These are phyloP conservation scores for Athetis lepigone DNA, from an alignment of 2,888 invertebrate genomes.

Conservation along the genomic window DNA sequence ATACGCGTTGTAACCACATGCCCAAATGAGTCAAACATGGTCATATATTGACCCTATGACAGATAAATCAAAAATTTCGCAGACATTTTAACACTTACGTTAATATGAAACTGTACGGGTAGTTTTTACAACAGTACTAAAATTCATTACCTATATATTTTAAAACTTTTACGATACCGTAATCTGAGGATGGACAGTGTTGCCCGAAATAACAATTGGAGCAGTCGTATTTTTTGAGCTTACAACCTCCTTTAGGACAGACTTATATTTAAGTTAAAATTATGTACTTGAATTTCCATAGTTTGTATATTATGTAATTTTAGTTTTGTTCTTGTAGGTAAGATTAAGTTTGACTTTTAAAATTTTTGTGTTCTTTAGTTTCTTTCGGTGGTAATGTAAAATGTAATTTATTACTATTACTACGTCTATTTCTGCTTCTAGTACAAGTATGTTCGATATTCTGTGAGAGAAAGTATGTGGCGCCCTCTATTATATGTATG, in stretches of 20 bases:
- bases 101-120: constrained; percentile 41
- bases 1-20: constrained; percentile 19
- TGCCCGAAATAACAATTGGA: constrained; percentile 30
- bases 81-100: constrained; percentile 60
- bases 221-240: not conserved
- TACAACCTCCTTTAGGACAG: not conserved
- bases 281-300: not conserved
- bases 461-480: too few relatives aligned
- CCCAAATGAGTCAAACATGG: constrained; percentile 19
- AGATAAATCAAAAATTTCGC: constrained; percentile 42
- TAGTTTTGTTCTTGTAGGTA: too few relatives aligned
- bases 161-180: constrained; percentile 48
- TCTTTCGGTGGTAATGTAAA: too few relatives aligned
- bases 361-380: too few relatives aligned
- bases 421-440: too few relatives aligned
- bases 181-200: constrained; percentile 39
- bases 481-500: too few relatives aligned
- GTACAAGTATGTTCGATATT: too few relatives aligned
- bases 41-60: constrained; percentile 49
- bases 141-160: constrained; percentile 54
- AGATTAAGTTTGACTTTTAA: too few relatives aligned
- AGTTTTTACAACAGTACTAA: constrained; percentile 55
- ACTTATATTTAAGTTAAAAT: not conserved
- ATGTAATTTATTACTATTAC: too few relatives aligned
- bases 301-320: not conserved